Percentiles rank a stretch among this genome's conserved stretches.
phyloP scores from a whole-genome alignment of 2,888 invertebrate species.

The Tipula vernalis region DNA sequence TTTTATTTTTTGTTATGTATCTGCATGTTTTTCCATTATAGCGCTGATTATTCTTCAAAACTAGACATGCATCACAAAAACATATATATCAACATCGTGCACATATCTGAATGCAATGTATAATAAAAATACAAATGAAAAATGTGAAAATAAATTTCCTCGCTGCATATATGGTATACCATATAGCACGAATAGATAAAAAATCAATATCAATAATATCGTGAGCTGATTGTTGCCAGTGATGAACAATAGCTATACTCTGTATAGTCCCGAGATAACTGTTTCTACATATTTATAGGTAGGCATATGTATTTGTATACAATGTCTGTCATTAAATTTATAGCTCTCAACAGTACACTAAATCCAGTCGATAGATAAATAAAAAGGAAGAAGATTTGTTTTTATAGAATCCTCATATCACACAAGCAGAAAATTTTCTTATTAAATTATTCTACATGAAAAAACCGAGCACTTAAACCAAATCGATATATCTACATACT shows the following conservation, averaged over 20 bases:
- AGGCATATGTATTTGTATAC: neutral
- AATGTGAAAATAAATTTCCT: neutral
- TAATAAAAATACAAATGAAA: neutral
- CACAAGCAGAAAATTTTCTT: neutral
- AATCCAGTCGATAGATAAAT: neutral
- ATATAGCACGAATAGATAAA: neutral
- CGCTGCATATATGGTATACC: neutral
- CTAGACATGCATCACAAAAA: neutral
- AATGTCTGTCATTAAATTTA: neutral
- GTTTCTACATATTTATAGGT: neutral
- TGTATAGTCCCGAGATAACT: neutral
- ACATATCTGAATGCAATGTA: neutral
- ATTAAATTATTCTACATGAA: neutral
- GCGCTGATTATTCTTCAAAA: neutral
- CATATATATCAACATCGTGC: neutral
- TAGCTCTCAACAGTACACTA: neutral
- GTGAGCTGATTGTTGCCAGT: neutral
- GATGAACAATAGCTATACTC: neutral
- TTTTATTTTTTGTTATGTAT: neutral
- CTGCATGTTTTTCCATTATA: neutral
- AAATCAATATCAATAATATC: neutral
- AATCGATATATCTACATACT: neutral
- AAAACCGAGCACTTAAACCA: neutral
- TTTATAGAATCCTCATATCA: neutral
- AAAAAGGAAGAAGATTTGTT: neutral